Evolutionary conservation across 2,888 invertebrate species (phyloP).

Genomic region (Catocala fraxini): DNA sequence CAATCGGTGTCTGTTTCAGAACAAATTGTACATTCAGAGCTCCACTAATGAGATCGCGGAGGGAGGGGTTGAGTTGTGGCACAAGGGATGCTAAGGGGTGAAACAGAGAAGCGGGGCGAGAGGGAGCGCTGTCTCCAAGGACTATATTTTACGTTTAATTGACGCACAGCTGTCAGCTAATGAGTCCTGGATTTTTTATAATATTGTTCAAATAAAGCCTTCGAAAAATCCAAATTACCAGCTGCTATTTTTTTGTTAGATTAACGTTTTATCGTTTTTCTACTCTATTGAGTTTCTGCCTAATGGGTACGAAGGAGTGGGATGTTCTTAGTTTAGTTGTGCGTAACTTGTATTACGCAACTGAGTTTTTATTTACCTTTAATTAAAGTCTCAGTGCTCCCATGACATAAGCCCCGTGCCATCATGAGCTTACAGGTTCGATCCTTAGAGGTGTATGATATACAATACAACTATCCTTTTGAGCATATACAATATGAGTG

Average conservation of each 20-base stretch:
- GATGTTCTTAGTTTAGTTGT: no score
- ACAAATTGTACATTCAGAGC: constrained; percentile 84
- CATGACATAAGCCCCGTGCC: no score
- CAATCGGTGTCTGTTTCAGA: constrained; percentile 83
- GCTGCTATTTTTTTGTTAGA: constrained; percentile 19
- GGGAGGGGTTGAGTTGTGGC: constrained; percentile 66
- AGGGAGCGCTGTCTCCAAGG: constrained; percentile 67
- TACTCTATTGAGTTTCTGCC: constrained; percentile 6
- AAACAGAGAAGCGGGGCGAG: constrained; percentile 46
- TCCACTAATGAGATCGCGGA: constrained; percentile 81
- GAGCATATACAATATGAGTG: no score
- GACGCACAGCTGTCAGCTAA: constrained; percentile 85
- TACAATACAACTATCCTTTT: no score
- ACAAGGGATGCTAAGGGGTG: constrained; percentile 53
- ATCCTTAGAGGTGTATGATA: no score
- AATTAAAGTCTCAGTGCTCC: no score
- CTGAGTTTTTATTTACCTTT: no score
- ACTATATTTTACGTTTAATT: constrained; percentile 86
- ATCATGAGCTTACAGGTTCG: no score
- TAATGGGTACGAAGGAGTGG: background rate
- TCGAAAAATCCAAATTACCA: constrained; percentile 38
- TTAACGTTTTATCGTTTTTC: constrained; percentile 17
- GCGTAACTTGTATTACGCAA: no score
- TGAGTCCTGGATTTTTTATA: constrained; percentile 80
- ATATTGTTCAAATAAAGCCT: constrained; percentile 60